Conservation (phyloP, 2,888 invertebrate genomes). For the Scaptomyza cyrtandrae region DNA sequence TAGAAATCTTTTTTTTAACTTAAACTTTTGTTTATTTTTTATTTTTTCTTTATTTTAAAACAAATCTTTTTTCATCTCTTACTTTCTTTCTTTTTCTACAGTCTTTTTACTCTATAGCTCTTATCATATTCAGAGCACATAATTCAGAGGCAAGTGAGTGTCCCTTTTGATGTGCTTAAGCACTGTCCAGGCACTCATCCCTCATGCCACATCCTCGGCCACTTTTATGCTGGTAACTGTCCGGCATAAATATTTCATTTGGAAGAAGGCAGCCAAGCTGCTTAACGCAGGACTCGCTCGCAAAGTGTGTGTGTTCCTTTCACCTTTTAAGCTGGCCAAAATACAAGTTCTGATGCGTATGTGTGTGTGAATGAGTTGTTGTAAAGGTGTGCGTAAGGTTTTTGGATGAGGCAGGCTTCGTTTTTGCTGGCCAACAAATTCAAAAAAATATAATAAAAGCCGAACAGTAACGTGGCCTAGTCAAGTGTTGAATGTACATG, state of each 20-base stretch:
- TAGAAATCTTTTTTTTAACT: not conserved
- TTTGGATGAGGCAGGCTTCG: not conserved
- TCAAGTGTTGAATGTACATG: slow-evolving; percentile 45
- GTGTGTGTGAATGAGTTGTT: slow-evolving; percentile 51
- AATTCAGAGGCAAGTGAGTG: not conserved
- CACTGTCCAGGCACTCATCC: not conserved
- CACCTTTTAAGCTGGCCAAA: slow-evolving; percentile 78
- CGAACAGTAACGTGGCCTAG: slow-evolving; percentile 36
- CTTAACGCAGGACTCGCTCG: slow-evolving; percentile 31
- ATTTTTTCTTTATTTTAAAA: not conserved
- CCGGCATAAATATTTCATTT: slow-evolving; percentile 73
- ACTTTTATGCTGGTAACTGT: slow-evolving; percentile 35
- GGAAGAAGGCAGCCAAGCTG: slow-evolving; percentile 29
- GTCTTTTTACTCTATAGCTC: not conserved
- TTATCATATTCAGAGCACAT: slow-evolving; percentile 12
- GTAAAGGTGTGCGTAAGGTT: slow-evolving; percentile 1
- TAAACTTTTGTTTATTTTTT: not conserved
- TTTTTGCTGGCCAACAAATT: slow-evolving; percentile 23
- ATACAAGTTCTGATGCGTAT: slow-evolving; percentile 63
- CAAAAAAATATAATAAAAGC: slow-evolving; percentile 25
- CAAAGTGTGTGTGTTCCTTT: slow-evolving; percentile 44
- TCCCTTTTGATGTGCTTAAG: not conserved
- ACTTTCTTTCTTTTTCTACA: not conserved
- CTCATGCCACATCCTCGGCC: slow-evolving; percentile 1
- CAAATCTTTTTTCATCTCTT: not conserved